A percentile compares a stretch with the other conserved stretches of the same genome.
Evolutionary conservation across 2,797 vertebrate species (phyloP).

Genomic region (Carcharodon carcharias): DNA sequence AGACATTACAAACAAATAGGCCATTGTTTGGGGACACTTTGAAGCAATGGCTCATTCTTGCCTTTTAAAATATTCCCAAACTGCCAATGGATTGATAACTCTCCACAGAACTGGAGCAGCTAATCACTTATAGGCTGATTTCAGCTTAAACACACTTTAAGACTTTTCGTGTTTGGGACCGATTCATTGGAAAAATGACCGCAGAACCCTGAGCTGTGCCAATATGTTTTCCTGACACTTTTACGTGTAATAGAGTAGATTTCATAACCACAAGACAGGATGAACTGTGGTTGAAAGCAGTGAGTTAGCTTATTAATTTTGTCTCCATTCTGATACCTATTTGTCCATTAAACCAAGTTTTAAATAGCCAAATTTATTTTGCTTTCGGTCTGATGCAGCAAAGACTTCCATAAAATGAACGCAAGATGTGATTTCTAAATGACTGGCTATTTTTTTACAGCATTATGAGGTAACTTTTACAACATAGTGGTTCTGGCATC

Average conservation of each 20-base stretch:
- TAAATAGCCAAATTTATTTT: neutral
- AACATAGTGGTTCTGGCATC: neutral
- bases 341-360: neutral
- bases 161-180: neutral
- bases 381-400: neutral
- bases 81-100: neutral
- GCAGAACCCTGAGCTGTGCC: neutral
- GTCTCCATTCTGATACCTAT: neutral
- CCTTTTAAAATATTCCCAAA: neutral
- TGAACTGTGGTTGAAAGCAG: neutral
- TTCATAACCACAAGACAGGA: neutral
- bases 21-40: neutral
- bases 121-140: neutral
- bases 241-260: neutral
- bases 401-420: neutral
- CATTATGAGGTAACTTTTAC: neutral
- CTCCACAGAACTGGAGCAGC: neutral
- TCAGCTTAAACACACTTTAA: neutral
- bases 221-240: neutral
- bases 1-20: neutral
- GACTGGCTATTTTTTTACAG: neutral
- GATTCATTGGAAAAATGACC: neutral
- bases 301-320: neutral
- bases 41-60: neutral
- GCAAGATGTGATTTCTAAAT: neutral